Conservation (phyloP, 2,797 vertebrate genomes). For the Phataginus tetradactyla region DNA sequence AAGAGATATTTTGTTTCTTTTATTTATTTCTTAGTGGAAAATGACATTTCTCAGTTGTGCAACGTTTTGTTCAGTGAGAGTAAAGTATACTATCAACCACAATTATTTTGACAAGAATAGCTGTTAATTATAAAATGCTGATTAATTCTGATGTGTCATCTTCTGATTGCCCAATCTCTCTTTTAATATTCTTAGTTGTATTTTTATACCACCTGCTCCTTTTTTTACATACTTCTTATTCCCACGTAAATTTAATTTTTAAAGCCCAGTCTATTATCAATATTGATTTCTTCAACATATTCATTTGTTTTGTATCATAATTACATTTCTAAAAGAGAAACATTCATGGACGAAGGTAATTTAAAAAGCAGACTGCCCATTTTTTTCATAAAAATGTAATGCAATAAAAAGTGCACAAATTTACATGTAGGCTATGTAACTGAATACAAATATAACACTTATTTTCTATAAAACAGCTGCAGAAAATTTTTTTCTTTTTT, state of each 20-base stretch:
- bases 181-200: constrained; percentile 25
- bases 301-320: not conserved
- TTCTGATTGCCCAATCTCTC: not conserved
- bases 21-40: not conserved
- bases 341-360: not conserved
- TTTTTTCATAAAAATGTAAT: not conserved
- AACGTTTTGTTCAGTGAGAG: not conserved
- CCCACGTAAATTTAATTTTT: not conserved
- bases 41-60: not conserved
- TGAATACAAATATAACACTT: not conserved
- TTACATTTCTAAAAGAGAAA: not conserved
- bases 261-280: not conserved
- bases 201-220: not conserved
- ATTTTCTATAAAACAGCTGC: not conserved
- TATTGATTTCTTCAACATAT: not conserved
- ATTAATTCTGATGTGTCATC: not conserved
- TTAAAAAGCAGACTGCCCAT: not conserved
- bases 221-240: not conserved
- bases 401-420: not conserved
- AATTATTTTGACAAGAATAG: constrained; percentile 53
- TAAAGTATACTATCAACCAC: constrained; percentile 29
- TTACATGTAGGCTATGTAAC: not conserved
- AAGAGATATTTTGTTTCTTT: not conserved
- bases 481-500: not conserved
- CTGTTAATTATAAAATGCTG: constrained; percentile 17